Evolutionary conservation across 2,888 invertebrate genomes (phyloP).

Genomic region (Idaea biselata): DNA sequence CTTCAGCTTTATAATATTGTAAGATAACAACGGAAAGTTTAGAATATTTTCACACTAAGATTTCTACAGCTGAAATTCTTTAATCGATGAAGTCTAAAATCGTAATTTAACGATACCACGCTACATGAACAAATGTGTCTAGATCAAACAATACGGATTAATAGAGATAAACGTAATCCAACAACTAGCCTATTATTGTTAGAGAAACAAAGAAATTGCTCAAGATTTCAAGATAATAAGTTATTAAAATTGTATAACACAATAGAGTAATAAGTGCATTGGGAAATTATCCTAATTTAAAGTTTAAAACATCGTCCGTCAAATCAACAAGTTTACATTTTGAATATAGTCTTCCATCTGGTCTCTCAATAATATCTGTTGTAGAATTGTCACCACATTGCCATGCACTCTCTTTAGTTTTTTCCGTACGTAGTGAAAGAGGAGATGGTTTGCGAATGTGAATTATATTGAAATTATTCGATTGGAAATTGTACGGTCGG

Average conservation of each 20-base stretch:
- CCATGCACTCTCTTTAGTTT: not conserved
- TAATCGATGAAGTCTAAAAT: not conserved
- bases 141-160: slow-evolving; percentile 35
- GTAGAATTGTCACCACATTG: not conserved
- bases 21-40: not conserved
- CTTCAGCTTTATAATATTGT: too few relatives aligned
- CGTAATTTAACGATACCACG: slow-evolving; percentile 30
- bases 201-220: slow-evolving; percentile 27
- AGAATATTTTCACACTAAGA: not conserved
- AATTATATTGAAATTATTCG: slow-evolving; percentile 51
- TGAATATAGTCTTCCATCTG: not conserved
- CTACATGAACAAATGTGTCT: slow-evolving; percentile 52
- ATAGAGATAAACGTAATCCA: not conserved
- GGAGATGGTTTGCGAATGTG: slow-evolving; percentile 17
- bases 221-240: slow-evolving; percentile 2
- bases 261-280: not conserved
- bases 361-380: not conserved
- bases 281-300: not conserved
- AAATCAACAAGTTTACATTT: not conserved
- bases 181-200: slow-evolving; percentile 19
- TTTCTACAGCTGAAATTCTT: not conserved
- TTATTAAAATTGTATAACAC: slow-evolving; percentile 1
- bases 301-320: not conserved
- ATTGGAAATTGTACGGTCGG: slow-evolving; percentile 62
- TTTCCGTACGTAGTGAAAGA: not conserved